phyloP scores from a whole-genome alignment of 2,797 vertebrate species.

The Epinephelus malabaricus region DNA sequence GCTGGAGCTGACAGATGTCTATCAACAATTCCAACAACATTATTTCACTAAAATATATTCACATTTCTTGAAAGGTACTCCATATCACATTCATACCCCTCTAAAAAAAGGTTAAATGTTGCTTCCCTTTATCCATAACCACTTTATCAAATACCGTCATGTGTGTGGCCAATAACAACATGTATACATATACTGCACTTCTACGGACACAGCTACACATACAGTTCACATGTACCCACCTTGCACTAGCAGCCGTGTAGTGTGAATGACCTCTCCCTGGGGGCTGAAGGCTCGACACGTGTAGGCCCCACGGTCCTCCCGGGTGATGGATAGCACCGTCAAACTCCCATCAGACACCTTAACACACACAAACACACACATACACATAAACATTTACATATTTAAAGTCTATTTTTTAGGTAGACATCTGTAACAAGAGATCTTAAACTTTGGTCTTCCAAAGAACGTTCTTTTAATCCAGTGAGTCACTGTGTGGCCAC shows the following conservation, averaged over 20 bases:
- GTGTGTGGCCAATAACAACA: too few species aligned
- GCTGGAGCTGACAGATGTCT: too few species aligned
- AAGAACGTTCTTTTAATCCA: background rate
- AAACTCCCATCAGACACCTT: conserved; percentile 96
- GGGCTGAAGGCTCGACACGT: conserved; percentile 96
- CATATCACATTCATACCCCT: too few species aligned
- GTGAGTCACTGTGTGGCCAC: background rate
- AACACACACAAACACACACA: conserved; percentile 15
- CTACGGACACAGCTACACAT: background rate
- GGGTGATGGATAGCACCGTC: conserved; percentile 91
- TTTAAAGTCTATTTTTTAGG: background rate
- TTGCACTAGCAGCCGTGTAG: conserved; percentile 97
- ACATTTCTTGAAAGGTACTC: too few species aligned
- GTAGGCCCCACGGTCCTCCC: conserved; percentile 95
- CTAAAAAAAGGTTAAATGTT: too few species aligned
- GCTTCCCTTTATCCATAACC: too few species aligned
- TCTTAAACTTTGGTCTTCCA: too few species aligned
- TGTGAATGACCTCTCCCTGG: conserved; percentile 97
- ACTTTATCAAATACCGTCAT: too few species aligned
- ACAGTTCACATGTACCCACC: conserved; percentile 76
- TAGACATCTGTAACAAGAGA: background rate
- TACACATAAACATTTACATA: background rate
- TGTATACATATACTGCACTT: too few species aligned
- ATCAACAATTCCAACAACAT: too few species aligned
- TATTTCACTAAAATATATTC: background rate